phyloP scores from a whole-genome alignment of 2,797 vertebrate species.

The Xenopus petersii region DNA sequence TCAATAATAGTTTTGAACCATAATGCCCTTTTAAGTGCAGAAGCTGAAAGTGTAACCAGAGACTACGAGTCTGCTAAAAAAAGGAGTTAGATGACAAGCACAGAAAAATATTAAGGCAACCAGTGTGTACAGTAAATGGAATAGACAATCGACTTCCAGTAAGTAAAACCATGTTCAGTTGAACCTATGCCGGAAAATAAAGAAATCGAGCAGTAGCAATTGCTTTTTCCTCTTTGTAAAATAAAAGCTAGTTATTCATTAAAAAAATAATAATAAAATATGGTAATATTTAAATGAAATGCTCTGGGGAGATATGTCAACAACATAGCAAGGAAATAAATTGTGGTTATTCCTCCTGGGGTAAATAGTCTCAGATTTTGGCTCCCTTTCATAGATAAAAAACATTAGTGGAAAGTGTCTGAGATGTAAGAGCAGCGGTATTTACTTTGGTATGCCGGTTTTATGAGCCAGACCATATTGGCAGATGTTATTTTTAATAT shows the following conservation, averaged over 20 bases:
- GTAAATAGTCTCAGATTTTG: conserved; percentile 23
- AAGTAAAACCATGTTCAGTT: conserved; percentile 29
- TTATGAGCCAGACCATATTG: conserved; percentile 10
- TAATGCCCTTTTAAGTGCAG: conserved; percentile 12
- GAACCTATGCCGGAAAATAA: conserved; percentile 36
- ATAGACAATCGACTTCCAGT: conserved; percentile 43
- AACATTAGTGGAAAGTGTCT: conserved; percentile 4
- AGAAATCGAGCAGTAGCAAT: conserved; percentile 28
- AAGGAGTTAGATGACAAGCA: not conserved
- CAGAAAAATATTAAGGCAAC: not conserved
- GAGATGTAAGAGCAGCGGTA: not conserved
- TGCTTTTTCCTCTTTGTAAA: conserved; percentile 30
- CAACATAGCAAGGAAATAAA: not conserved
- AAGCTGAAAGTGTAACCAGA: conserved; percentile 21
- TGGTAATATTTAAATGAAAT: not conserved
- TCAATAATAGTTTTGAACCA: conserved; percentile 28
- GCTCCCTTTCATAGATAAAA: not conserved
- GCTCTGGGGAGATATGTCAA: conserved; percentile 6
- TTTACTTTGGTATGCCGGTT: not conserved
- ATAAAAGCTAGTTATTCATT: conserved; percentile 21
- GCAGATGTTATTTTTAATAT: conserved; percentile 3
- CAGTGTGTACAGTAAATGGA: conserved; percentile 35
- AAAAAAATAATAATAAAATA: conserved; percentile 22
- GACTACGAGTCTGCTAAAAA: conserved; percentile 10
- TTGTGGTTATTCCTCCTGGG: conserved; percentile 17